A percentile compares a stretch with the other conserved stretches of the same genome.
Conservation (phyloP, 1,140 invertebrate species). For the Neodiprion fabricii region DNA sequence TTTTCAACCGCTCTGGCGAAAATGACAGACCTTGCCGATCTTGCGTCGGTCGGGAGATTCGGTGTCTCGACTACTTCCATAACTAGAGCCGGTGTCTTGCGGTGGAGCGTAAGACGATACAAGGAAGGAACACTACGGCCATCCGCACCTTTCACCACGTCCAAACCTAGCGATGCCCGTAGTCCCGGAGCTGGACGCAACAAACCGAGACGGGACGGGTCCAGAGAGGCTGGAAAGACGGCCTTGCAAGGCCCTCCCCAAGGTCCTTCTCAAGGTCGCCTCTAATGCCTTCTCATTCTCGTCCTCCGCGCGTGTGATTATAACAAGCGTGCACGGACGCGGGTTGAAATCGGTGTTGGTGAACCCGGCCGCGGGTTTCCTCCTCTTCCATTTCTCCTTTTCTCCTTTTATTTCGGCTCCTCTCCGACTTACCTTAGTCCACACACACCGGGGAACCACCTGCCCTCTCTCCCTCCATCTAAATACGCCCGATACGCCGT, state of each 20-base stretch:
- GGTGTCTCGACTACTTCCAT: too few relatives aligned
- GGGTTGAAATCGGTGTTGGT: neutral
- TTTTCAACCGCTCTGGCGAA: neutral
- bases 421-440: neutral
- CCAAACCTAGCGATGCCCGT: slow-evolving; percentile 25
- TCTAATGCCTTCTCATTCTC: slow-evolving; percentile 37
- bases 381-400: slow-evolving; percentile 10
- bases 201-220: slow-evolving; percentile 22
- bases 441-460: too few relatives aligned
- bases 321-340: neutral
- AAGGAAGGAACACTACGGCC: too few relatives aligned
- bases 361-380: slow-evolving; percentile 7
- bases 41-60: neutral
- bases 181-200: slow-evolving; percentile 19
- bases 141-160: neutral
- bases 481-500: neutral
- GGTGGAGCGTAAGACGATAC: too few relatives aligned
- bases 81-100: too few relatives aligned
- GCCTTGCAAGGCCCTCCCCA: slow-evolving; percentile 46
- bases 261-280: slow-evolving; percentile 42
- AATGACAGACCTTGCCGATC: neutral
- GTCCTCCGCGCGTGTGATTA: slow-evolving; percentile 13
- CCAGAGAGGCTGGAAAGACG: slow-evolving; percentile 38
- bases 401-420: neutral
- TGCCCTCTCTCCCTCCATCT: neutral